phyloP scores from a whole-genome alignment of 2,113 vertebrate species.

The Aphelocoma coerulescens region DNA sequence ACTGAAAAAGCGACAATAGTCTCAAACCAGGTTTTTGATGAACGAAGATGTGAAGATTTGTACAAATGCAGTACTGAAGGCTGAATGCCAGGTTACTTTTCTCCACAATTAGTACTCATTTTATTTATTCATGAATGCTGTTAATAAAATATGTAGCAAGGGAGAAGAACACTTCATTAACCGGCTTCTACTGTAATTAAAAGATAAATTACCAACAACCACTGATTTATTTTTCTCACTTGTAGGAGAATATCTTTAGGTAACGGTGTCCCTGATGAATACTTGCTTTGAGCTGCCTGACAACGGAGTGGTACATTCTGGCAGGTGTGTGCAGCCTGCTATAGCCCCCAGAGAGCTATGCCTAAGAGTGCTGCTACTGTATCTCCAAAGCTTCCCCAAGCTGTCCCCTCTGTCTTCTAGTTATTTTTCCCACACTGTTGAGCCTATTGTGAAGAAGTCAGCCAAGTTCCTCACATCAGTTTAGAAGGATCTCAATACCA shows the following conservation, averaged over 20 bases:
- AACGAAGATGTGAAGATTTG: neutral
- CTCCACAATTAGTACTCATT: slow-evolving; percentile 3
- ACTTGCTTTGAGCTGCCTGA: neutral
- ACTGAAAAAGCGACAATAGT: neutral
- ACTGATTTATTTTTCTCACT: slow-evolving; percentile 25
- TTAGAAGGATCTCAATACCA: neutral
- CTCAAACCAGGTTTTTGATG: neutral
- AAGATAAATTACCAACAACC: slow-evolving; percentile 40
- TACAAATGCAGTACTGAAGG: neutral
- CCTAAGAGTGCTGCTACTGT: neutral
- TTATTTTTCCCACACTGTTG: neutral
- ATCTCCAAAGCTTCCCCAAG: neutral
- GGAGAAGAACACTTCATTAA: slow-evolving; percentile 28
- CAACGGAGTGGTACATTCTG: neutral
- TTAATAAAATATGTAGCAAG: slow-evolving; percentile 57
- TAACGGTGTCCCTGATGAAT: neutral
- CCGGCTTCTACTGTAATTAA: slow-evolving; percentile 48
- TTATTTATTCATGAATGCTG: slow-evolving; percentile 54
- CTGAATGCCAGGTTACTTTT: slow-evolving; percentile 13
- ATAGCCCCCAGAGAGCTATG: fast-evolving
- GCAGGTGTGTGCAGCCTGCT: neutral
- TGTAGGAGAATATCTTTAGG: slow-evolving; percentile 14
- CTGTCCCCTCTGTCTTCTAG: neutral
- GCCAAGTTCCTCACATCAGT: neutral
- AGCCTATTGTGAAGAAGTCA: neutral